Base-by-base conservation (phyloP, 2,113 vertebrate genomes). In the Pollimyrus isidori region DNA sequence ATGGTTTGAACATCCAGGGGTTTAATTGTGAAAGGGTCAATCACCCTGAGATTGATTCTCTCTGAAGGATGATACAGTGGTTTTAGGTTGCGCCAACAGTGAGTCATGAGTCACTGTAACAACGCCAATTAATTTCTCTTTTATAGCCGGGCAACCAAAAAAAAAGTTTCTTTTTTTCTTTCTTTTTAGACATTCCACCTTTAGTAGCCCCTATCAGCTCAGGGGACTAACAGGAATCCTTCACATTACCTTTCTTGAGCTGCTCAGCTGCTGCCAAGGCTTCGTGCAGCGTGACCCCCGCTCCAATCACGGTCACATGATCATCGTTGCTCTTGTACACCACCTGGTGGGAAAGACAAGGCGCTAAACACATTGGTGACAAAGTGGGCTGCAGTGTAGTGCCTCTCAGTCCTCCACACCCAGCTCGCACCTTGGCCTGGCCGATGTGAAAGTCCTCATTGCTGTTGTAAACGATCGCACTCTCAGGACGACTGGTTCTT, bases 21-120 rank as follows among this genome's bases (percentile, higher is more conserved):
- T 89, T 97, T 98, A 91, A 98, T 96, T 73, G 97, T 98, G 93
- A 98, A 98, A 0, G 95, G 97, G 91, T 98, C 97, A 49, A 97
- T 96, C 83, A 98, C 94, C 62, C 96, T 93, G 62, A 97, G 93
- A 86, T 94, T 95, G n/a, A 69, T 69, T 69, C 10, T 69, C 62
- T 69, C 62, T 69, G 11, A 69, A 69, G 62, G 62, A 69, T 11
- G n/a, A 69, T 11, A 69, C n/a, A 69, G 62, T 69, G 62, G 10
- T 30, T 69, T 69, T 30, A 69, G n/a, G 62, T 30, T 30, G n/a
- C 10, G n/a, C n/a, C n/a, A 69, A 13, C 62, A 69, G 58, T 26
- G n/a, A 9, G n/a, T 69, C n/a, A 26, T 30, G n/a, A 26, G 62
- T 53, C 15, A 53, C 15, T 65, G 62, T 65, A 30, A 65, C 62